These are phyloP conservation scores for Scaptomyza polygonia DNA, from an alignment of 2,888 invertebrate species.

Conservation along the genomic window DNA sequence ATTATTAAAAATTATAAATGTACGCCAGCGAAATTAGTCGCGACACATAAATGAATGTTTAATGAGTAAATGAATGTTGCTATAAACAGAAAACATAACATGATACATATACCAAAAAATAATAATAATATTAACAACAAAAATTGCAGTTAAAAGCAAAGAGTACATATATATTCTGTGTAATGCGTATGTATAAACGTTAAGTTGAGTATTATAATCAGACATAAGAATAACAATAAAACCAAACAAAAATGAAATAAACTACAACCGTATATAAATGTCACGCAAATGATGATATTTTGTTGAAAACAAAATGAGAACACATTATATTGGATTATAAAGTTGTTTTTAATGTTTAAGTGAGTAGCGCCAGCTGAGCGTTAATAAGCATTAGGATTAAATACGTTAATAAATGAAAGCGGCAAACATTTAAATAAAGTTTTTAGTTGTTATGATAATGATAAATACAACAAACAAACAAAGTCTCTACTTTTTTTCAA, in stretches of 20 bases:
- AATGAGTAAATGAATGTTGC: conserved; percentile 68
- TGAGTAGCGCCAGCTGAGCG: conserved; percentile 70
- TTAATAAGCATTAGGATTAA: conserved; percentile 69
- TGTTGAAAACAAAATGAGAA: conserved; percentile 70
- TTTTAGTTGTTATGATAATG: conserved; percentile 76
- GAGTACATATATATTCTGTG: conserved; percentile 45
- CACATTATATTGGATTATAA: conserved; percentile 71
- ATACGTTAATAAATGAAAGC: conserved; percentile 51
- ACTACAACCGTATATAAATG: conserved; percentile 32
- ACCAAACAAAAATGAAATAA: conserved; percentile 13
- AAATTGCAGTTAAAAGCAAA: conserved; percentile 67
- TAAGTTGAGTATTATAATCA: conserved; percentile 64
- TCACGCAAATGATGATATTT: conserved; percentile 46
- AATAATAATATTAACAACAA: conserved; percentile 38
- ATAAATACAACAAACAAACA: conserved; percentile 56
- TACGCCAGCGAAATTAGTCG: conserved; percentile 73
- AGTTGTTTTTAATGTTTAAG: conserved; percentile 77
- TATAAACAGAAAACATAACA: conserved; percentile 23
- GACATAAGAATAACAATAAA: conserved; percentile 40
- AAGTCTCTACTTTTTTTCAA: conserved; percentile 16
- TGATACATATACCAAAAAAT: conserved; percentile 14
- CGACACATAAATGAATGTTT: conserved; percentile 78
- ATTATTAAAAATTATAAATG: conserved; percentile 66
- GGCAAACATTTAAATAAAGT: conserved; percentile 70
- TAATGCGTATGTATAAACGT: conserved; percentile 48